Percentiles rank a stretch among this genome's conserved stretches.
phyloP scores from a whole-genome alignment of 2,888 invertebrate species.

The Syrista parreyssii region DNA sequence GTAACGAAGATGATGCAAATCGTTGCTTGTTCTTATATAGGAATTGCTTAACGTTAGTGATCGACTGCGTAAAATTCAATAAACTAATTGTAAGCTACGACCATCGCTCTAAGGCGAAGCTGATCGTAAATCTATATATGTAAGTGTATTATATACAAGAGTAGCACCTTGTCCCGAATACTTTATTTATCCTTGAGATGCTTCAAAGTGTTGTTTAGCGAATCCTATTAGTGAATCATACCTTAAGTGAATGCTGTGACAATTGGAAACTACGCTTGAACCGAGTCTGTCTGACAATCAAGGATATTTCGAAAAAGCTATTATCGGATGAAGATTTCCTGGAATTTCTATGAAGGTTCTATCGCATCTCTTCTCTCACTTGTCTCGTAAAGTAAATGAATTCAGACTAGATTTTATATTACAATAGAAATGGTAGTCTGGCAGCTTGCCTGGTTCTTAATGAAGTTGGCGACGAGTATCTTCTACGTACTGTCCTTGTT shows the following conservation, averaged over 20 bases:
- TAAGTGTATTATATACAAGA: neutral
- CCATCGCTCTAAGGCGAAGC: neutral
- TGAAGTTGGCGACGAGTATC: neutral
- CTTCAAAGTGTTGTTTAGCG: neutral
- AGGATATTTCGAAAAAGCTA: neutral
- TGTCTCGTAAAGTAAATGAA: neutral
- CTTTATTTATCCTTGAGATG: neutral
- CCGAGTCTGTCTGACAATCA: neutral
- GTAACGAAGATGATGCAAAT: neutral
- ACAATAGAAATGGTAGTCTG: neutral
- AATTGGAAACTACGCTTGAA: neutral
- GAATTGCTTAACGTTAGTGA: neutral
- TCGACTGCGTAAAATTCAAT: neutral
- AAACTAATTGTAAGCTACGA: neutral
- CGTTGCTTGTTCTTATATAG: neutral
- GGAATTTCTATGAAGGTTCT: neutral
- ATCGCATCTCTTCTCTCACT: neutral
- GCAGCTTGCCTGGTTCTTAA: neutral
- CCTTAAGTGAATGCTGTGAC: neutral
- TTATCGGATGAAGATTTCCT: neutral
- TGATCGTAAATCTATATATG: neutral
- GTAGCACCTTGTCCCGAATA: neutral
- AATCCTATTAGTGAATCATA: neutral
- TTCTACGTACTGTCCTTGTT: neutral
- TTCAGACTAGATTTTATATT: neutral